Conservation (phyloP, 2,113 vertebrate genomes). For the Gymnocephalus cernua region DNA sequence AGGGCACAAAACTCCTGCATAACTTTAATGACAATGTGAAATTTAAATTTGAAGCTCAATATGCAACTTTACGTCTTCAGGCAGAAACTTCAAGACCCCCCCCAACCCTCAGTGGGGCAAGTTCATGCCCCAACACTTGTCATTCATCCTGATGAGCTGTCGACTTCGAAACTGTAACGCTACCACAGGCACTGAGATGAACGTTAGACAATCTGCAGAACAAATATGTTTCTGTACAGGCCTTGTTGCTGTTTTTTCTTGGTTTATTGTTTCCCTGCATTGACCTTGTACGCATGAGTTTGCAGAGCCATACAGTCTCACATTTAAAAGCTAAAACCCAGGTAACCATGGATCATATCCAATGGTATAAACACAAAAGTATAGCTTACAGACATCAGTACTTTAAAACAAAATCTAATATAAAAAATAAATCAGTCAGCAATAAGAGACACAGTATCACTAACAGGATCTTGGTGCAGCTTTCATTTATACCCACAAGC, state of each 20-base stretch:
- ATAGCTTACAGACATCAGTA: not conserved
- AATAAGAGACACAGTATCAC: constrained; percentile 2
- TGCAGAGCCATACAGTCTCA: not conserved
- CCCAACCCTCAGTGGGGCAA: not conserved
- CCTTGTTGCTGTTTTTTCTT: not conserved
- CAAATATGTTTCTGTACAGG: not conserved
- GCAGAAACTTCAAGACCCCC: constrained; percentile 6
- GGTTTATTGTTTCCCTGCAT: not conserved
- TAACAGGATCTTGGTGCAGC: constrained; percentile 15
- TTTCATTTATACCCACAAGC: constrained; percentile 35
- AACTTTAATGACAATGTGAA: constrained; percentile 9
- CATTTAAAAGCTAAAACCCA: not conserved
- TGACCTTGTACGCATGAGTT: not conserved
- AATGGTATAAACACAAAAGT: constrained; percentile 1
- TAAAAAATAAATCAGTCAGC: constrained; percentile 2
- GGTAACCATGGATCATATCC: not conserved
- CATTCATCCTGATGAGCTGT: constrained; percentile 54
- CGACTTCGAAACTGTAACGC: constrained; percentile 27
- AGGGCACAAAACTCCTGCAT: not conserved
- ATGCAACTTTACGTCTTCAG: constrained; percentile 18
- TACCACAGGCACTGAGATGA: constrained; percentile 3
- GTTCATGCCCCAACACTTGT: constrained; percentile 30
- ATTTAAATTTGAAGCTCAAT: constrained; percentile 19
- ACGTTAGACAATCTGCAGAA: not conserved
- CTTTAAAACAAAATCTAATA: constrained; percentile 17